Conservation (phyloP, 2,797 vertebrate species). For the Pseudotriccus pelzelni region DNA sequence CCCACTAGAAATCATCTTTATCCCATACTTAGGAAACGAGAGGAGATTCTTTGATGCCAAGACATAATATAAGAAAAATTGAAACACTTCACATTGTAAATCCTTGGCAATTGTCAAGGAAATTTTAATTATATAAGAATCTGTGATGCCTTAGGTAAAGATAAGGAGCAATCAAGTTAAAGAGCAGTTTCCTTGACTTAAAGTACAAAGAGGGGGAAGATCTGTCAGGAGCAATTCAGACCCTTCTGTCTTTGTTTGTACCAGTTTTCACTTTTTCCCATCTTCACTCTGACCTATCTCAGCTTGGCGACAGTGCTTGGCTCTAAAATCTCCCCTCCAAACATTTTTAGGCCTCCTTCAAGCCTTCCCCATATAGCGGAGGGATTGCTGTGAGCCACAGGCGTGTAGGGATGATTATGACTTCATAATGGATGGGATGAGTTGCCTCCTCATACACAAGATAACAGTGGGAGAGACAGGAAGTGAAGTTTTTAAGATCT, state of each 20-base stretch:
- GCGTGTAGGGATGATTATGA: neutral
- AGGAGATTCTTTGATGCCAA: conserved; percentile 73
- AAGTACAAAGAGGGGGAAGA: neutral
- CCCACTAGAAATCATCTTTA: conserved; percentile 76
- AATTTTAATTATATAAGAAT: conserved; percentile 73
- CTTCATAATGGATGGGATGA: neutral
- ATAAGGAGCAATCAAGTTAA: conserved; percentile 43
- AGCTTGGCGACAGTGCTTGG: neutral
- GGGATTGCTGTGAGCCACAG: neutral
- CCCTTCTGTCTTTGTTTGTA: neutral
- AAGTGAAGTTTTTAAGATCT: neutral
- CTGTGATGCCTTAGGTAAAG: neutral
- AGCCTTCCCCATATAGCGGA: neutral
- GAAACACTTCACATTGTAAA: conserved; percentile 77
- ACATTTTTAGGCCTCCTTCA: neutral
- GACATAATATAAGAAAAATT: conserved; percentile 71
- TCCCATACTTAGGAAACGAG: conserved; percentile 70
- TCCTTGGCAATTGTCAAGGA: conserved; percentile 70
- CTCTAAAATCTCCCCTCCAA: neutral
- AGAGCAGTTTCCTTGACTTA: neutral
- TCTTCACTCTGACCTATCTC: neutral
- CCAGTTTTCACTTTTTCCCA: neutral
- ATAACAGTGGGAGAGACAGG: neutral
- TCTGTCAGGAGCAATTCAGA: neutral
- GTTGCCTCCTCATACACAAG: neutral